Percentiles rank a stretch among this genome's conserved stretches.
Evolutionary conservation across 2,113 vertebrate genomes (phyloP).

Genomic region (Leptodactylus fuscus): DNA sequence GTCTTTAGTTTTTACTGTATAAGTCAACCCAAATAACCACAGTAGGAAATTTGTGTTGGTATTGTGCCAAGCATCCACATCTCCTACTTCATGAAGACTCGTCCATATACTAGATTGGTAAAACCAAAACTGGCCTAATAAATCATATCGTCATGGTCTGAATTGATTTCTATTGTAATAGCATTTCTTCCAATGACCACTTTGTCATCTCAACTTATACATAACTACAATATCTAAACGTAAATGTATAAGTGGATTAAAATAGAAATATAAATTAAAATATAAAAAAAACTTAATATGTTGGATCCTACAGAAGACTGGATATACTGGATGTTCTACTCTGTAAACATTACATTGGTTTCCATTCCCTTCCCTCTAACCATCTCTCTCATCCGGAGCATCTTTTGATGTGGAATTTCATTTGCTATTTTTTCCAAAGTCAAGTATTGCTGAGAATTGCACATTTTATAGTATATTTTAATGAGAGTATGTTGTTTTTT

Average conservation of each 20-base stretch:
- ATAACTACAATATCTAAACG: neutral
- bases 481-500: neutral
- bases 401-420: slow-evolving; percentile 33
- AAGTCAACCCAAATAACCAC: neutral
- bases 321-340: neutral
- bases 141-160: too few species aligned
- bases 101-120: neutral
- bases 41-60: neutral
- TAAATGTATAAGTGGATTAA: neutral
- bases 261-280: neutral
- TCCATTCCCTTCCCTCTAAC: neutral
- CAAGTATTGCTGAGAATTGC: slow-evolving; percentile 1
- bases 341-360: slow-evolving; percentile 15
- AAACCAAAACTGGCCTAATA: neutral
- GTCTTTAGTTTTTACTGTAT: neutral
- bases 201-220: neutral
- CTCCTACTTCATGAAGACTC: neutral
- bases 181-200: neutral
- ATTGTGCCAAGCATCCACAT: neutral
- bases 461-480: slow-evolving; percentile 6
- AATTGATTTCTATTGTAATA: too few species aligned
- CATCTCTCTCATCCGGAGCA: slow-evolving; percentile 12
- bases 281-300: neutral
- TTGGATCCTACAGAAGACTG: neutral
- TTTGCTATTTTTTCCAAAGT: slow-evolving; percentile 8